Evolutionary conservation across 2,797 vertebrate genomes (phyloP), one percentile per base, ranked within the genome.

Genomic region (Propithecus deckenii): DNA sequence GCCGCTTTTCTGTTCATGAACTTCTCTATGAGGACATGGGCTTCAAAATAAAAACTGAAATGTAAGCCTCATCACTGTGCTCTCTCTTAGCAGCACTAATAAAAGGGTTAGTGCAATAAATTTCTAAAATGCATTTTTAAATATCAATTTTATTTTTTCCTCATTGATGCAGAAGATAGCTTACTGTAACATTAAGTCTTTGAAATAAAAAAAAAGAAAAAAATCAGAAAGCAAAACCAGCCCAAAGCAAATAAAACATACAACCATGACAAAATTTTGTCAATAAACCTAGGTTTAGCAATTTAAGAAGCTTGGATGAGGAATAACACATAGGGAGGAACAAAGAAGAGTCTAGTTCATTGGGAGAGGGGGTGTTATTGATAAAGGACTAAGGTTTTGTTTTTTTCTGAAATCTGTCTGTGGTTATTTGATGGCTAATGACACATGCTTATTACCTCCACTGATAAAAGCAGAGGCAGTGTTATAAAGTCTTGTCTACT

Each of bases 71-170:
- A 65, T 30, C 12, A 65, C 14, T 83, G 13, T 46, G 50, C n/a
- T 55, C 11, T 59, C 43, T 85, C 86, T 94, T 35, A 74, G 55
- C 15, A 85, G 38, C 0, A 0, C 63, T 71, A 43, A 93, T 69
- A n/a, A 78, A 92, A 76, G 14, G 15, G 75, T 75, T 25, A 75
- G 20, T 55, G 23, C 46, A 84, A 65, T 69, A 85, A 5, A 75
- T 35, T 89, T 86, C 55, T 86, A 69, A 74, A 65, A 57, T 88
- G 57, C 18, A 59, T 59, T 87, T 94, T 80, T 25, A 76, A 96
- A 63, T 78, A 76, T 15, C 69, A 52, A 55, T 55, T 96, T 96
- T 95, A 94, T 97, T 97, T 90, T 95, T 87, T 83, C 46, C 30
- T 57, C 50, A 83, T 6, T 85, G 89, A 83, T 57, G 25, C 9